Base-by-base conservation (phyloP, 2,888 invertebrate species). In the Scelioninae gen. 1 region DNA sequence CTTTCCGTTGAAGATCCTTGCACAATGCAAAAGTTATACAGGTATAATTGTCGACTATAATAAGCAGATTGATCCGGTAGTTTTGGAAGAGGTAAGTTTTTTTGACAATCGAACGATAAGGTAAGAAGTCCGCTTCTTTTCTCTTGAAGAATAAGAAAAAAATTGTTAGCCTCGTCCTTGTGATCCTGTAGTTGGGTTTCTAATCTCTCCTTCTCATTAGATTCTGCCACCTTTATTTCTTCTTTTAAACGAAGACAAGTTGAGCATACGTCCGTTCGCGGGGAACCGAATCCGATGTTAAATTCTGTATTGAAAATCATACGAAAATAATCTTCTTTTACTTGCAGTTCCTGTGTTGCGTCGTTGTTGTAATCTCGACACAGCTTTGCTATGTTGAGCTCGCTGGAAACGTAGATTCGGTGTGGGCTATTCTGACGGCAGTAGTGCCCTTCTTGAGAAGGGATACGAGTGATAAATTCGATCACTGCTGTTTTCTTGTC, bases 91-190 rank as follows among this genome's bases (percentile, higher is more conserved):
- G 9, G 7, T 4, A 66, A 13, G 16, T 66, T 66, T 53, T 66
- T 66, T 31, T 66, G 51, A 16, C 66, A 66, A 13, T 66, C 51
- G 66, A 51, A 66, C 10, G 32, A 31, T 32, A 56, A 56, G 13
- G 23, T 51, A 51, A 23, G 23, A 23, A 23, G 23, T 23, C 23
- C 23, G 23, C 23, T 23, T 23, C 23, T 23, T 23, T 23, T 23
- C 23, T 23, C 23, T 23, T 23, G 23, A 23, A 23, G 23, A 23
- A 23, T 23, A 23, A 23, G 23, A 23, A 23, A 23, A 23, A 23
- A 23, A 23, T 23, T 23, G 23, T 23, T 23, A 55, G 8, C 55
- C 38, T 10, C 9, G 1, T 38, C 38, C 9, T 38, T 38, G 11
- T 38, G 9, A 11, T 38, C 11, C 11, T 38, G 38, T 0, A 10